Percentiles rank a stretch among this genome's conserved stretches.
Evolutionary conservation across 2,113 vertebrate genomes (phyloP).

Genomic region (Cottus gobio): DNA sequence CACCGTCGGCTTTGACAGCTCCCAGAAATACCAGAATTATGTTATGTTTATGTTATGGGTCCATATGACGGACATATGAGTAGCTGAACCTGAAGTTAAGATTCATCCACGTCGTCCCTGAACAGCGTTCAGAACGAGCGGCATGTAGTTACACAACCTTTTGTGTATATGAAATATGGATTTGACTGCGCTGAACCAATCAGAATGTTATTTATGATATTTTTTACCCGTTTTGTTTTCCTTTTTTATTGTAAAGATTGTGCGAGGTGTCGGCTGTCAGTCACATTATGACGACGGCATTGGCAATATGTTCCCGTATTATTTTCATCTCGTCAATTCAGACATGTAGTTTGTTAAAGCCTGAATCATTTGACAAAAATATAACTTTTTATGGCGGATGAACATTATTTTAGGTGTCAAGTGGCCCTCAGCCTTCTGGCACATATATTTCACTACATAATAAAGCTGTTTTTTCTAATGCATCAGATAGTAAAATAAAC

Average conservation of each 20-base stretch:
- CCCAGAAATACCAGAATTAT: background rate
- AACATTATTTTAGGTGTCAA: constrained; percentile 20
- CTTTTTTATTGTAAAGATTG: background rate
- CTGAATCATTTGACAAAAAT: background rate
- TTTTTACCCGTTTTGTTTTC: background rate
- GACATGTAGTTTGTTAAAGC: background rate
- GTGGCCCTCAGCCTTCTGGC: background rate
- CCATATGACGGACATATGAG: no score
- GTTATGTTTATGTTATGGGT: no score
- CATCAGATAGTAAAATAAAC: no score
- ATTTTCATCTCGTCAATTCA: background rate
- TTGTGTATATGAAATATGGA: background rate
- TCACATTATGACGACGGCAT: constrained; percentile 5
- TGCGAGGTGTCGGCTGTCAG: background rate
- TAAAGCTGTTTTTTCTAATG: background rate
- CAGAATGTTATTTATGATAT: no score
- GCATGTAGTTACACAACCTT: background rate
- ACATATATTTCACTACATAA: background rate
- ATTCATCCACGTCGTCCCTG: no score
- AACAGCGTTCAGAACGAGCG: no score
- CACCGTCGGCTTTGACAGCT: background rate
- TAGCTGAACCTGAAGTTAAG: no score
- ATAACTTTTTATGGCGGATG: constrained; percentile 6
- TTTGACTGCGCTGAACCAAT: background rate
- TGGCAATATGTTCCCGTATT: constrained; percentile 5